Evolutionary conservation across 2,888 invertebrate species (phyloP).

Genomic region (Drosophila longiperda): DNA sequence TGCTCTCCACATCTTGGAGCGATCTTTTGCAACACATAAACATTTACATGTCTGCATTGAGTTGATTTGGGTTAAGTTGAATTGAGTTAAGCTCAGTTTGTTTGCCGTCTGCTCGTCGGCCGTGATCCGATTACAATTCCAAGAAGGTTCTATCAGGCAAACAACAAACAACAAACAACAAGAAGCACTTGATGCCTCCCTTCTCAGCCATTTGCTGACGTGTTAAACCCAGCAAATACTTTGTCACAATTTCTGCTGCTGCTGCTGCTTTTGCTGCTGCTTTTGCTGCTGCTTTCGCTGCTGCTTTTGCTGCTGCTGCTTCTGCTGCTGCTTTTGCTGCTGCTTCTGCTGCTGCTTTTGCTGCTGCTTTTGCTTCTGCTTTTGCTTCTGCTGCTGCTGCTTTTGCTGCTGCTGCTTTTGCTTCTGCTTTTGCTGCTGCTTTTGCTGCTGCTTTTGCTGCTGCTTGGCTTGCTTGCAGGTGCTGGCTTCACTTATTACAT

Average conservation of each 20-base stretch:
- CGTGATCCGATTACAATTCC: constrained; percentile 72
- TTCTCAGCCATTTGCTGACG: constrained; percentile 25
- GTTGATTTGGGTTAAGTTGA: background rate
- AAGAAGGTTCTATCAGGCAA: constrained; percentile 57
- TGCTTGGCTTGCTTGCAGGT: constrained; percentile 20
- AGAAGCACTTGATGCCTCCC: constrained; percentile 28
- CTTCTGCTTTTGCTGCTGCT: background rate
- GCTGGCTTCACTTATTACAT: constrained; percentile 49
- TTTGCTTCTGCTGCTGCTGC: no score
- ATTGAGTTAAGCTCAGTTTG: background rate
- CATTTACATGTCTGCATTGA: constrained; percentile 5
- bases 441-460: background rate
- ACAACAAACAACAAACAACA: constrained; percentile 6
- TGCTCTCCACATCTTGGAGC: background rate
- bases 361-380: no score
- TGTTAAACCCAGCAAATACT: constrained; percentile 15
- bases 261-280: no score
- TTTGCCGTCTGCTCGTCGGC: constrained; percentile 33
- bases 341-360: no score
- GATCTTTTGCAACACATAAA: constrained; percentile 14
- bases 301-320: no score
- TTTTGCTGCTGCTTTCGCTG: no score
- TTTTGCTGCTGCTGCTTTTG: no score
- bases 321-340: no score
- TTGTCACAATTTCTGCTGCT: background rate